Base-by-base conservation (phyloP, 30 jellyfish, hydroid and myxozoan genomes). In the Cassiopea xamachana region DNA sequence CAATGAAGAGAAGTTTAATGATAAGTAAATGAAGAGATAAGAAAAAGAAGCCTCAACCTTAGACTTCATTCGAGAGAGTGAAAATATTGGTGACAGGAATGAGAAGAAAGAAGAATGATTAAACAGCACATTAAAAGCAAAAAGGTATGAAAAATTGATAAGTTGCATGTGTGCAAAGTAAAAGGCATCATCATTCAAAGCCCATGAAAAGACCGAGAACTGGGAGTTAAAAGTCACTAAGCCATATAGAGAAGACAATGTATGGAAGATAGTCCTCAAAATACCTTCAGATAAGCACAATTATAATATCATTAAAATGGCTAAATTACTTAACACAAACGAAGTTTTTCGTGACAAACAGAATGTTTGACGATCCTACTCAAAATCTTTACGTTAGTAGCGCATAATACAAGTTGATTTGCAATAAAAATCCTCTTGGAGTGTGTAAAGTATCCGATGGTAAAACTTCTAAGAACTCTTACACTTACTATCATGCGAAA, bases 291-390 rank as follows among this genome's bases (percentile, higher is more conserved):
- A 59, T 78, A 27, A 71, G 15, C 51, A 43, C 75, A 48, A 18
- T 78, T 51, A 27, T 51, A 55, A 50, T 19, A 60, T 58, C 92
- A 84, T 84, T 84, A 84, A n/a, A 50, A 12, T 45, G 92, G 70
- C 85, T 69, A 85, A 84, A 2, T 84, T 84, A 46, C 84, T 70
- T 73, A 43, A 48, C 60, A 13, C 61, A 4, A 39, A 72, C 51
- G 85, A 84, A 70, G 55, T 67, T 43, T 69, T 27, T 84, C 92
- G 92, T 84, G 92, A 84, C 92, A 80, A 80, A 80, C 67, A 51
- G 85, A 46, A 84, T 84, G 83, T 84, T 84, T 84, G 92, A 84
- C 85, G 83, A 84, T 77, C 85, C 70, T 17, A 27, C 48, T 18
- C 60, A 46, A 84, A 84, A 84, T 72, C 92, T 71, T 69, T 61